Base-by-base conservation (phyloP, 2,888 invertebrate genomes). In the Hanleya hanleyi region DNA sequence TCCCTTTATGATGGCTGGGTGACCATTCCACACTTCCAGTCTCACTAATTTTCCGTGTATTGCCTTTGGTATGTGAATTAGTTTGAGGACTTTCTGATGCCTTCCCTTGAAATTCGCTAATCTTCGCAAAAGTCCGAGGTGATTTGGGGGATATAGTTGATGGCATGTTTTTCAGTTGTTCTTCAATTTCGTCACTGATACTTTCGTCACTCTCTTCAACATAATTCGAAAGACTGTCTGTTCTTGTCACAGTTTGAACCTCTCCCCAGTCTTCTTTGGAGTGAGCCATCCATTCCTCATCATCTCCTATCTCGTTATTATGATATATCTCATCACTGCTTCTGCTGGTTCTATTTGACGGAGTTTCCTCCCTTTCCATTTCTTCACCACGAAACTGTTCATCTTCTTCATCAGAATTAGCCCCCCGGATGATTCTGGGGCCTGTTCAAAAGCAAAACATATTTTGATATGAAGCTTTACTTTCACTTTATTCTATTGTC, bases 151-250 rank as follows among this genome's bases (percentile, higher is more conserved):
- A 65, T n/a, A 74, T 50, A 29, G 74, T 74, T 6, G 67, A 50
- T 18, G 70, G 74, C 74, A 74, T 74, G 15, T 29, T 67, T 29
- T 66, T 26, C 36, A 74, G 67, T 74, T 82, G 79, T 57, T 66
- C 77, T 65, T 80, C 82, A 36, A 82, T 81, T 65, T 81, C 79
- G 47, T 81, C 79, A 77, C 81, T 80, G 9, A 77, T 73, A 41
- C 76, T 57, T 1, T 26, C 76, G 67, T 61, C 71, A 22, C 68
- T 68, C 32, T 57, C 66, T 32, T 32, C 26, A 4, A 15, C 32
- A 7, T 18, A 2, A n/a, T 50, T 38, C 37, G 50, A 65, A 15
- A 35, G 3, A 15, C n/a, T 38, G 41, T 26, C 61, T 61, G 70
- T 67, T 5, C 49, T 67, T 38, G 22, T 66, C 38, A 66, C 79